These are phyloP conservation scores for Alaudala cheleensis DNA, from an alignment of 2,113 vertebrate species.

Conservation along the genomic window DNA sequence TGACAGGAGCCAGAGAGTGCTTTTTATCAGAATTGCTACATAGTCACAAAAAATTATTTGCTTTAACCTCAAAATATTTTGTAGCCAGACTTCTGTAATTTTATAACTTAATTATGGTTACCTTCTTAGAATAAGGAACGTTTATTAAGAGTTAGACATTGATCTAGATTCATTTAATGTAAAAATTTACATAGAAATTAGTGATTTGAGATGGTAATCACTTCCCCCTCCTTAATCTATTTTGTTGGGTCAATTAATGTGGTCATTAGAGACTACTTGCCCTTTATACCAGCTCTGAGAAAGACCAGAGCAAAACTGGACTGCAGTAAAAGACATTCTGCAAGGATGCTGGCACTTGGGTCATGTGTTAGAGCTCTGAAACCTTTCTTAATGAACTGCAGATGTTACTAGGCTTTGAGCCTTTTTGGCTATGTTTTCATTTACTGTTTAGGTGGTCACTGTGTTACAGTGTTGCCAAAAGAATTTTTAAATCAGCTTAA, in stretches of 20 bases:
- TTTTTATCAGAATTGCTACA: not conserved
- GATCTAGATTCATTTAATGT: not conserved
- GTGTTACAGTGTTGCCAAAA: not conserved
- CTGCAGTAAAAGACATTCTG: constrained; percentile 31
- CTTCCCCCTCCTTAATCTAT: not conserved
- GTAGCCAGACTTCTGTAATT: not conserved
- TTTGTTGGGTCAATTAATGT: not conserved
- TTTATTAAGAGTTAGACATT: not conserved
- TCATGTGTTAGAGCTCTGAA: constrained; percentile 20
- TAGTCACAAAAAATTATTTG: not conserved
- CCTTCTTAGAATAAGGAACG: not conserved
- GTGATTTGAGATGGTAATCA: not conserved
- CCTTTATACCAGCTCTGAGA: constrained; percentile 32
- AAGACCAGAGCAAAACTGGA: constrained; percentile 41
- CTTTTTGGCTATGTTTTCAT: constrained; percentile 10
- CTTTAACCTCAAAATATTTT: not conserved
- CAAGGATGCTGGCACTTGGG: not conserved
- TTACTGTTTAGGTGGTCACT: constrained; percentile 18
- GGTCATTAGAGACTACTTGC: not conserved
- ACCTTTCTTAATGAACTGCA: constrained; percentile 48
- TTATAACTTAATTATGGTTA: not conserved
- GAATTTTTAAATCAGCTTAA: not conserved
- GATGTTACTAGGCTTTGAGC: constrained; percentile 43
- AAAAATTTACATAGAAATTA: not conserved
- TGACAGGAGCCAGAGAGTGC: not conserved